Evolutionary conservation across 2,888 invertebrate genomes (phyloP).

Genomic region (Cremastinae sp.): DNA sequence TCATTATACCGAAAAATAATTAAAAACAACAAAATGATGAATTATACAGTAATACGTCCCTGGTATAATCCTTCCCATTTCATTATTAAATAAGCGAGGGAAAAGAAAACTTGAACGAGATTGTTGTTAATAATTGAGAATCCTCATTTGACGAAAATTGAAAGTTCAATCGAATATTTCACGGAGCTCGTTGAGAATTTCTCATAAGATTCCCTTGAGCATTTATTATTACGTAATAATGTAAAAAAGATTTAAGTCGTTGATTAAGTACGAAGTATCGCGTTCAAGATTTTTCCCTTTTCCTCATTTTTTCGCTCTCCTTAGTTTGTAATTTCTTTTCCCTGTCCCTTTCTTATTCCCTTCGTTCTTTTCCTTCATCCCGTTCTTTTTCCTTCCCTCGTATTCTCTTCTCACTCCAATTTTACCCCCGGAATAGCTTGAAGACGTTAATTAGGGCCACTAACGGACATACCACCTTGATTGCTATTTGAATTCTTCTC

Average conservation of each 20-base stretch:
- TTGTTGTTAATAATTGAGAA: slow-evolving; percentile 63
- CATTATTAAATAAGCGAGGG: slow-evolving; percentile 52
- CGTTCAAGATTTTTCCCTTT: slow-evolving; percentile 44
- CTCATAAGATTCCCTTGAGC: slow-evolving; percentile 62
- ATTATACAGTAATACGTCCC: no score
- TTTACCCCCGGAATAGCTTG: slow-evolving; percentile 46
- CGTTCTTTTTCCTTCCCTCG: slow-evolving; percentile 1
- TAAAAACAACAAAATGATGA: no score
- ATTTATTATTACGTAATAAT: slow-evolving; percentile 59
- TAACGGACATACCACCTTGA: slow-evolving; percentile 66
- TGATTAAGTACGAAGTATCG: slow-evolving; percentile 59
- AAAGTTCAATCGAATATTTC: slow-evolving; percentile 59
- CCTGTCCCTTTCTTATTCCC: no score
- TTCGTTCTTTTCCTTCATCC: not conserved
- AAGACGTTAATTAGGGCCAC: slow-evolving; percentile 67
- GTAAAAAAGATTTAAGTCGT: slow-evolving; percentile 51
- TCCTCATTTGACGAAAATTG: slow-evolving; percentile 56
- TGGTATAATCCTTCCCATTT: no score
- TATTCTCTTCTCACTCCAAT: not conserved
- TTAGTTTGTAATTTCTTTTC: no score
- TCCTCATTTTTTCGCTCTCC: not conserved
- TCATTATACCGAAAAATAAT: slow-evolving; percentile 10
- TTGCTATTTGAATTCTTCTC: slow-evolving; percentile 72
- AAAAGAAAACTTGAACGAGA: slow-evolving; percentile 17
- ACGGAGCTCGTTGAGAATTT: slow-evolving; percentile 18